phyloP scores from a whole-genome alignment of 2,113 vertebrate species.

The Anhinga rufa region DNA sequence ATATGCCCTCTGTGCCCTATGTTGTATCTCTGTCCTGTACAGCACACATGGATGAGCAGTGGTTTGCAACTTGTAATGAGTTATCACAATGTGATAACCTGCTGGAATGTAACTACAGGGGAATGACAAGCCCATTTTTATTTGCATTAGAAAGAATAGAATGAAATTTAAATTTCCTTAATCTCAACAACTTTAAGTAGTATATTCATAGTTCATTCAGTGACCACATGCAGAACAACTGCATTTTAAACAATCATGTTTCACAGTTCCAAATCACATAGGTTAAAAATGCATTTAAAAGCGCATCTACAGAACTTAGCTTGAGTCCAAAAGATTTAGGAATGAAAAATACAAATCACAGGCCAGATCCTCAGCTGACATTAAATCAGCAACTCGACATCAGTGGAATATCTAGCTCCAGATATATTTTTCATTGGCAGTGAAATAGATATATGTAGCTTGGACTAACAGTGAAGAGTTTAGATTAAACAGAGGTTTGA shows the following conservation, averaged over 20 bases:
- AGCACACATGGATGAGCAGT: background rate
- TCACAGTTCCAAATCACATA: background rate
- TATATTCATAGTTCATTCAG: background rate
- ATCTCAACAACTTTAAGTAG: background rate
- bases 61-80: background rate
- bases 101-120: background rate
- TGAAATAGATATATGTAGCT: background rate
- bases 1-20: background rate
- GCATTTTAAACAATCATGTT: background rate
- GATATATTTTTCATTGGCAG: background rate
- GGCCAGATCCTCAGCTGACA: background rate
- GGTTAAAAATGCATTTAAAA: background rate
- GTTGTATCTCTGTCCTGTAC: background rate
- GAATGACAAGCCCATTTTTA: background rate
- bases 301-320: background rate
- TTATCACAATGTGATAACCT: background rate
- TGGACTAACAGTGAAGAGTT: background rate
- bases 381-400: background rate
- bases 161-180: background rate
- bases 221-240: background rate
- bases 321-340: background rate
- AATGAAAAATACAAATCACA: background rate
- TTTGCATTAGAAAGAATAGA: background rate
- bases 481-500: background rate
- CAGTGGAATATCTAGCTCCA: background rate